Conservation (phyloP, 2,888 invertebrate species). For the Pandemis cinnamomeana region DNA sequence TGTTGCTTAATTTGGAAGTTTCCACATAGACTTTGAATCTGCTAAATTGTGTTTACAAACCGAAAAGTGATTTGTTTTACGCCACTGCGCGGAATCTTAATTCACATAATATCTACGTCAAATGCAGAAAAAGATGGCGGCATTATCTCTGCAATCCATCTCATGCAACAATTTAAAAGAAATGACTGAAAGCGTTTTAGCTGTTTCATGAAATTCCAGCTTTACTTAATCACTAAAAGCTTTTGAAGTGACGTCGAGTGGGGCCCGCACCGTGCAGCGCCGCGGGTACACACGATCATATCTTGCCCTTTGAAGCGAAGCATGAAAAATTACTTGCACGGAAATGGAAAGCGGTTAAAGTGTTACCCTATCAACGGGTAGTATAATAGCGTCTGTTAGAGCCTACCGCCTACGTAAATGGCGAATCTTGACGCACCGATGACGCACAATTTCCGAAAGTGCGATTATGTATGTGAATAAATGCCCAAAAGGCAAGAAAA, state of each 20-base stretch:
- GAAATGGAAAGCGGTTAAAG: constrained; percentile 10
- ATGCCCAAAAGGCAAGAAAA: no score
- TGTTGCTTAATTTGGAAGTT: no score
- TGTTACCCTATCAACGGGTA: neutral
- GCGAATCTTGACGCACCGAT: no score
- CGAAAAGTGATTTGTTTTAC: neutral
- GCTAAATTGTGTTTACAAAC: no score
- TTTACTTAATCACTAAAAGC: constrained; percentile 33
- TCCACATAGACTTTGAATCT: no score
- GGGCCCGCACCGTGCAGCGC: neutral
- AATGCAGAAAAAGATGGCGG: neutral
- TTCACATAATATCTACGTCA: neutral
- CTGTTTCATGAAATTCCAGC: constrained; percentile 17
- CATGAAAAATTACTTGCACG: constrained; percentile 5
- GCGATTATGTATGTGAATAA: no score
- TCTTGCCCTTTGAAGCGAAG: constrained; percentile 16
- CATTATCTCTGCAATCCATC: constrained; percentile 1
- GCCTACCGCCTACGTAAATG: no score
- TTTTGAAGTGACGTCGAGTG: constrained; percentile 16
- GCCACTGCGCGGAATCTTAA: neutral
- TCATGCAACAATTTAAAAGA: constrained; percentile 13
- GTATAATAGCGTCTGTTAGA: no score
- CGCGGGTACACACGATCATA: constrained; percentile 3
- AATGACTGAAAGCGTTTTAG: constrained; percentile 12
- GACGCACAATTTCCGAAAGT: no score